Evolutionary conservation across 2,797 vertebrate species (phyloP), one percentile per base, ranked within the genome.

Genomic region (Gambelia wislizenii): DNA sequence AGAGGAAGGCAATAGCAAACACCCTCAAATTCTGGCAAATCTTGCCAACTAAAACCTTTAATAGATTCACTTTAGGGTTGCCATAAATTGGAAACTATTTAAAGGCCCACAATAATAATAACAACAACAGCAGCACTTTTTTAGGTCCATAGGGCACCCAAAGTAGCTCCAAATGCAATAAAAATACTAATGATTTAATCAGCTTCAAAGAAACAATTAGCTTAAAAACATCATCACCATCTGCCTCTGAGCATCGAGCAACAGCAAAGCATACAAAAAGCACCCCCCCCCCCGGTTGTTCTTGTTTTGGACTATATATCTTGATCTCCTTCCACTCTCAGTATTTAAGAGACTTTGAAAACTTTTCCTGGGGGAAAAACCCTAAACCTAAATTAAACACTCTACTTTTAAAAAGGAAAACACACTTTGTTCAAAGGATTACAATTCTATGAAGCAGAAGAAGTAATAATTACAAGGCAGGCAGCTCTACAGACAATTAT

Each of bases 391-490:
- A 88, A 94, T 83, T 87, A 78, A 92, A 90, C 87, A 67, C 79
- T 89, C 44, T 84, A 59, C 84, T 92, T 94, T 95, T 85, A 94
- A 90, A 90, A 70, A 88, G 6, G 16, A 93, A 72, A 18, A 3
- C 9, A 78, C 4, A 49, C 20, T 1, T 8, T 85, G 89, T 16
- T 20, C 88, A 84, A 90, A 92, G 92, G 86, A 87, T 4, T 91
- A 92, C 93, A 91, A 89, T 91, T 87, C 90, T 91, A 74, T 88
- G 89, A 13, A 20, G 80, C 90, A 88, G 6, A 22, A 20, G 81
- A 88, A 86, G 5, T 59, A 59, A 59, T 90, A 91, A 95, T 95
- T 94, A 95, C n/a, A 96, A 96, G 78, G 88, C 78, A 87, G 87
- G 86, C 79, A 93, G 91, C 85, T 75, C 52, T 87, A 85, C 75